These are phyloP conservation scores for Anabacerthia variegaticeps DNA, from an alignment of 2,797 vertebrate species.

Conservation along the genomic window DNA sequence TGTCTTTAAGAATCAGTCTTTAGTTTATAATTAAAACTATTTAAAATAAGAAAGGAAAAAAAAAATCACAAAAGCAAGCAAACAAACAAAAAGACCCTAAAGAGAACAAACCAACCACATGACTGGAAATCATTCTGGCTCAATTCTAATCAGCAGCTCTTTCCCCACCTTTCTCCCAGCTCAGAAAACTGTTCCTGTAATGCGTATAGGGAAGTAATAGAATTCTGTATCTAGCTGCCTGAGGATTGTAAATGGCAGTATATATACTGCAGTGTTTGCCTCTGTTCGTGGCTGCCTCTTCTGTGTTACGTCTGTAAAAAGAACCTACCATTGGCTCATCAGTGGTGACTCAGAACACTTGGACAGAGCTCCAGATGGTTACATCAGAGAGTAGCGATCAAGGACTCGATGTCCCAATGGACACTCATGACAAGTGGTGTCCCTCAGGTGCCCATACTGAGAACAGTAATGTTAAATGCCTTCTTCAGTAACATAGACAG, in stretches of 20 bases:
- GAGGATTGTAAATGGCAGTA: neutral
- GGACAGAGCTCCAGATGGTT: neutral
- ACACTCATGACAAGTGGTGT: neutral
- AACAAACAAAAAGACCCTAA: neutral
- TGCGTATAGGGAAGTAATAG: neutral
- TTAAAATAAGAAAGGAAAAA: neutral
- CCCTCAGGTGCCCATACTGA: too few species aligned
- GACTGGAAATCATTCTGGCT: neutral
- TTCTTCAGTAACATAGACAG: neutral
- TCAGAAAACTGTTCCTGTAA: neutral
- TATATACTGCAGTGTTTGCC: neutral
- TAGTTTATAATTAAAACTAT: neutral
- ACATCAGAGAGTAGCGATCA: neutral
- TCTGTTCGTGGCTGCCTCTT: neutral
- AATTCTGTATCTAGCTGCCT: neutral
- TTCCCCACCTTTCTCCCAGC: neutral
- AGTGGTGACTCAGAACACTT: neutral
- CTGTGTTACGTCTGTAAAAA: neutral
- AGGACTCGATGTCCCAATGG: neutral
- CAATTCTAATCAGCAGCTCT: neutral
- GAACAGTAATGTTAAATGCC: neutral
- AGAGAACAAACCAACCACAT: neutral
- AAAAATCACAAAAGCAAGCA: neutral
- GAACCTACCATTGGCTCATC: neutral
- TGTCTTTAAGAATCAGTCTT: neutral